Evolutionary conservation across 1,140 invertebrate genomes (phyloP).

Genomic region (Pseudoatta argentina): DNA sequence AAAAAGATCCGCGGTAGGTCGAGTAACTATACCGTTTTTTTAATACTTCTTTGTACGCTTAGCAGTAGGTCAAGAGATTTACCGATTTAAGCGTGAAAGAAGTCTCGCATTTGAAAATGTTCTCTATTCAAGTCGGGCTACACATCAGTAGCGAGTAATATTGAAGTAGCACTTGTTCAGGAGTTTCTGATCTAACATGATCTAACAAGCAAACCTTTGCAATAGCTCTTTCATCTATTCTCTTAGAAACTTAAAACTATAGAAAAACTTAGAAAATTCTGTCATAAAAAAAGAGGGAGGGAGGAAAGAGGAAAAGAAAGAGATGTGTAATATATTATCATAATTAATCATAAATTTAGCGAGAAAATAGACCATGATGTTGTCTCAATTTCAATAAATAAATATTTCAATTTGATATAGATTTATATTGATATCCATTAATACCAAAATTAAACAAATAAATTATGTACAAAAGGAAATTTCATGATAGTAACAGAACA

Average conservation of each 20-base stretch:
- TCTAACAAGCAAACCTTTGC: conserved; percentile 13
- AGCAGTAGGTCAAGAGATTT: conserved; percentile 75
- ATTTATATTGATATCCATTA: neutral
- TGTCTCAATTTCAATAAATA: neutral
- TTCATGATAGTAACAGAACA: neutral
- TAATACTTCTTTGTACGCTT: conserved; percentile 61
- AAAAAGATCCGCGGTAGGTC: conserved; percentile 50
- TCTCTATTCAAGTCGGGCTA: conserved; percentile 1
- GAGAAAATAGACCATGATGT: neutral
- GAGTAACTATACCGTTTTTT: conserved; percentile 53
- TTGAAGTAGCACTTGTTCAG: conserved; percentile 45
- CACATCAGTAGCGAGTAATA: conserved; percentile 15
- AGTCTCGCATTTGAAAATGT: conserved; percentile 44
- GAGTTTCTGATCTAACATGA: conserved; percentile 17
- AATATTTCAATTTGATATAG: neutral
- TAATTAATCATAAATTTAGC: neutral
- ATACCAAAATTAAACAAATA: neutral
- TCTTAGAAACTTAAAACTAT: neutral
- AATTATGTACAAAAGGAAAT: neutral
- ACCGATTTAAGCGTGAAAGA: conserved; percentile 44
- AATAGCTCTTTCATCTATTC: neutral
- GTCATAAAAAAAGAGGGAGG: too few relatives aligned
- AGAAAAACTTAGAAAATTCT: neutral
- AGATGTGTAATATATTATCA: neutral
- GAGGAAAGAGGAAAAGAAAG: neutral